Conservation (phyloP, 2,888 invertebrate species). For the Tetranychus truncatus region DNA sequence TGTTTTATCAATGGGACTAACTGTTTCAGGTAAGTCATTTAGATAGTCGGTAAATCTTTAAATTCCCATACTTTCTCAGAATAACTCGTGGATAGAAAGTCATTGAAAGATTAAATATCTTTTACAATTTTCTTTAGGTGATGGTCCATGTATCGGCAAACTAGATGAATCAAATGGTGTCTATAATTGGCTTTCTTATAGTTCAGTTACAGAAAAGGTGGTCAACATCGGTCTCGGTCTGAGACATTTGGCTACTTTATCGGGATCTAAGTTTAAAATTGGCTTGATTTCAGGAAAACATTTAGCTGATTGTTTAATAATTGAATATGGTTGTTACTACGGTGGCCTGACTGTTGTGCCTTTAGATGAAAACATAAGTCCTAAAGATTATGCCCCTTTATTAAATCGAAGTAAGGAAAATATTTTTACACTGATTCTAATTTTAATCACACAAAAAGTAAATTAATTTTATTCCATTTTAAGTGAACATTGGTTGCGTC, state of each 20-base stretch:
- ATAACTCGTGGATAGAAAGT: too few relatives aligned
- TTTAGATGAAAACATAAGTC: slow-evolving; percentile 1
- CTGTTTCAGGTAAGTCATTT: background rate
- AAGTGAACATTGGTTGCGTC: slow-evolving; percentile 5
- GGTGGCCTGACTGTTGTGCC: slow-evolving; percentile 1
- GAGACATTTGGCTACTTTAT: background rate
- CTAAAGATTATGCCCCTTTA: background rate
- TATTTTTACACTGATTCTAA: background rate
- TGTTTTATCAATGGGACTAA: background rate
- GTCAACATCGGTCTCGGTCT: background rate
- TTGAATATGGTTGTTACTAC: background rate
- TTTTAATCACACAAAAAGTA: background rate
- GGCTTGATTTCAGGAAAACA: background rate
- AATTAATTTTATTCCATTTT: background rate
- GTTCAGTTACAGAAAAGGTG: background rate
- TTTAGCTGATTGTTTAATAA: background rate
- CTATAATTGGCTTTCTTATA: background rate
- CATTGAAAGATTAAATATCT: background rate
- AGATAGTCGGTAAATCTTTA: background rate
- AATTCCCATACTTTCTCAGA: background rate
- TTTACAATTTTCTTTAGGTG: background rate
- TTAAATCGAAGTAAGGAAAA: background rate
- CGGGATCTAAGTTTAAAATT: background rate
- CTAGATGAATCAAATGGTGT: background rate
- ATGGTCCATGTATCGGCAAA: slow-evolving; percentile 4